Base-by-base conservation (phyloP, 2,888 invertebrate genomes). In the Catocala sponsa region DNA sequence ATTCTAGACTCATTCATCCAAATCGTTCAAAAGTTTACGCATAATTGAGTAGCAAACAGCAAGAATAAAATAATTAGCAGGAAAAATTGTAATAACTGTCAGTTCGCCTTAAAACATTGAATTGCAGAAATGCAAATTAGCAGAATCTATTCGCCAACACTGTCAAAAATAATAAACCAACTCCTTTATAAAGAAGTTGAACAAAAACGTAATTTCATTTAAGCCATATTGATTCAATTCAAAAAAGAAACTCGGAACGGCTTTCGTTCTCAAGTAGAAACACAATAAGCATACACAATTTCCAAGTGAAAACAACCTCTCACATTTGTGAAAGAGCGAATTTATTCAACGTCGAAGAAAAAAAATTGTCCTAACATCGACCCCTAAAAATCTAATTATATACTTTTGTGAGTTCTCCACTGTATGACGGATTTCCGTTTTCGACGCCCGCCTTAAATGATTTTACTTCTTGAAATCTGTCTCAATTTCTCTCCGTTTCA, bases 401-500 rank as follows among this genome's bases (percentile, higher is more conserved):
- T 74, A 77, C 78, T 78, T 81, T 80, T 81, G 78, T 72, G 74
- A 78, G 64, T 70, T 70, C 65, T 73, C 67, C 69, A 75, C 82
- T 82, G 81, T 87, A 84, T 86, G 87, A 83, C 82, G 86, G 84
- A 86, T 86, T 84, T 88, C 87, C 87, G 82, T 70, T 76, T 69
- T 74, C 78, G 76, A 74, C 84, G 71, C 79, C 75, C 57, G 76
- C 78, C 82, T 84, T 85, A 87, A 86, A 85, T 85, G 84, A 85
- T 87, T 88, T 87, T 79, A 78, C 82, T 81, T 82, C 86, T 86
- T 84, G 82, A 86, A 87, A 87, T 87, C 84, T 87, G 85, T 86
- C 87, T 87, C 87, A 85, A 85, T 88, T 89, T 83, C 82, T 78
- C 79, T 70, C 71, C 84, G 76, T 83, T 87, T 86, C 83, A 81